Conservation (phyloP, 1,140 invertebrate species). For the Scaptomyza graminum region DNA sequence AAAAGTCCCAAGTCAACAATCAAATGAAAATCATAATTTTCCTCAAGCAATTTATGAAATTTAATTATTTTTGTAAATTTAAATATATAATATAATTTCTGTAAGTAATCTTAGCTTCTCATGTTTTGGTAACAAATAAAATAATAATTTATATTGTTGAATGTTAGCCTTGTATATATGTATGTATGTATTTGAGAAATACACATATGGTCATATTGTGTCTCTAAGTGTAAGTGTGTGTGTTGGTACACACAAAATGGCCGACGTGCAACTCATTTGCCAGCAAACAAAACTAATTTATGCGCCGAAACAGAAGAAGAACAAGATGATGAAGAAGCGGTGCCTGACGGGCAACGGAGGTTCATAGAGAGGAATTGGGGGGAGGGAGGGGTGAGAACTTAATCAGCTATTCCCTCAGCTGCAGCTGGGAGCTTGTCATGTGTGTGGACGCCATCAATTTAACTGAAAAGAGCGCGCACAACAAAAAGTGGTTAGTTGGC, state of each 20-base stretch:
- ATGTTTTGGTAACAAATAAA: too few species aligned
- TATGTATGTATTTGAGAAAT: background rate
- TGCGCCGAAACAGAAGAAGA: slow-evolving; percentile 36
- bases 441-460: slow-evolving; percentile 44
- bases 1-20: too few species aligned
- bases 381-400: background rate
- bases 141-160: too few species aligned
- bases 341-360: background rate
- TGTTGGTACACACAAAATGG: slow-evolving; percentile 45
- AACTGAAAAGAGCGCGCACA: background rate
- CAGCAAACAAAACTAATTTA: slow-evolving; percentile 70
- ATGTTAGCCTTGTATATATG: too few species aligned
- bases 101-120: too few species aligned
- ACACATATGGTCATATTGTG: background rate
- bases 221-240: background rate
- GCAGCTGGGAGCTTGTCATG: slow-evolving; percentile 20
- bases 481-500: background rate
- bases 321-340: background rate
- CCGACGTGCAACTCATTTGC: slow-evolving; percentile 58
- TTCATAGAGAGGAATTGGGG: background rate
- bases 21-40: too few species aligned
- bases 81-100: too few species aligned
- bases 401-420: slow-evolving; percentile 27
- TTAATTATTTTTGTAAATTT: too few species aligned
- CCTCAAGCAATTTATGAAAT: too few species aligned